Evolutionary conservation across 2,888 invertebrate species (phyloP).

Genomic region (Limnephilus lunatus): DNA sequence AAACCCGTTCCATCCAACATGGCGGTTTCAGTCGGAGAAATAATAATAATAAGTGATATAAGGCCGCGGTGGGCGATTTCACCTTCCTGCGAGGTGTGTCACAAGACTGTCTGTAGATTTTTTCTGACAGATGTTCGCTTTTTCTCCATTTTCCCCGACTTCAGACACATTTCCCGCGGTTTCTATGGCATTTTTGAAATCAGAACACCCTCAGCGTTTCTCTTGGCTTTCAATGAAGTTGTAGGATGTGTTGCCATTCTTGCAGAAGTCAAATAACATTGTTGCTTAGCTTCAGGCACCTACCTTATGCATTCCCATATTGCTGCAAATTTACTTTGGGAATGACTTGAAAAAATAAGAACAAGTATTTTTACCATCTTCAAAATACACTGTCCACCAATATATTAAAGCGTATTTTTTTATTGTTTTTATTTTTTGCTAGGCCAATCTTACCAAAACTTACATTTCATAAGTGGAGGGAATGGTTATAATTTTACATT

Average conservation of each 20-base stretch:
- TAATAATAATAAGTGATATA: constrained; percentile 3
- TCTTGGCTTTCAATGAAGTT: neutral
- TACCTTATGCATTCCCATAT: neutral
- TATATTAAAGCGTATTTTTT: neutral
- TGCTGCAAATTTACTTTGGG: neutral
- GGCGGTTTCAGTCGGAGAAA: neutral
- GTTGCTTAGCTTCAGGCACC: neutral
- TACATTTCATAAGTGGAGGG: no score
- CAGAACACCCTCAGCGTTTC: neutral
- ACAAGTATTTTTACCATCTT: neutral
- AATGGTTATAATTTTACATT: no score
- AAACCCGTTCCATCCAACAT: constrained; percentile 35
- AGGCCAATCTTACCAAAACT: no score
- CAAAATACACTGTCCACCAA: neutral
- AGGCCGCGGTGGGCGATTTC: constrained; percentile 47
- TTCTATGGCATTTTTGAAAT: neutral
- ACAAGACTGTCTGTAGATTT: constrained; percentile 31
- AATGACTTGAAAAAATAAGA: no score
- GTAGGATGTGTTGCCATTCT: neutral
- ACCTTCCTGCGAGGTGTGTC: constrained; percentile 50
- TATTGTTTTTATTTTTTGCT: no score
- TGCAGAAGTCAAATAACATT: neutral
- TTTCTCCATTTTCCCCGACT: constrained; percentile 36
- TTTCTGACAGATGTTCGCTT: constrained; percentile 40
- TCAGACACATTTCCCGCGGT: neutral